Evolutionary conservation across 2,888 invertebrate genomes (phyloP), one percentile per base, ranked within the genome.

Genomic region (Dioctria rufipes): DNA sequence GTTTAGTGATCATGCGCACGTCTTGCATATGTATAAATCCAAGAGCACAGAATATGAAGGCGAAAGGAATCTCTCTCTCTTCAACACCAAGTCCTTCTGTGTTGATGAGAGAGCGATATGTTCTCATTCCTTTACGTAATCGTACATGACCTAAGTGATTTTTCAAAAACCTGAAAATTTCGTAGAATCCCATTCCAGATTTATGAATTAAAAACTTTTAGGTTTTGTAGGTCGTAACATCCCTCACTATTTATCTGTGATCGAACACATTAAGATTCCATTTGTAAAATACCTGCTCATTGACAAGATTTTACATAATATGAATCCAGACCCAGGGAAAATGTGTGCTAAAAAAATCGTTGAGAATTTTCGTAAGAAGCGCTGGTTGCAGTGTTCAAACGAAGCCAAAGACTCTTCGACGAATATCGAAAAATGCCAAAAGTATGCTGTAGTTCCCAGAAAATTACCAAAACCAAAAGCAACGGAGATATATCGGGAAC

Each of bases 281-380:
- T 88, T 86, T 82, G 83, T 88, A 3, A 86, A 87, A 5, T 88
- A 83, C 58, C 85, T 86, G 54, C 86, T 87, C 42, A 86, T 87
- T 5, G 85, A 88, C 83, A 84, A 85, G 40, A 87, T 88, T 60
- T 83, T 88, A 9, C 37, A 79, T 2, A 83, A 83, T 37, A 25
- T 84, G 8, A 82, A 84, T 77, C 78, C 82, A 0, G 78, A 81
- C 5, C 3, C 11, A 2, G 83, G 84, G 3, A 78, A 82, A 0
- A 86, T 88, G 81, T 83, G 84, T 0, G 86, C 86, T 2, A 84
- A 85, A 13, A 88, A 88, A 73, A 85, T 88, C 3, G 82, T 84
- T 4, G 83, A 85, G 39, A 86, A 86, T n/a, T 86, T 88, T 58
- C 83, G 85, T 2, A 86, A 84, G 13, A 85, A 85, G 60, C 86